A percentile compares a stretch with the other conserved stretches of the same genome.
These are phyloP conservation scores for Euzetes globulus DNA, from an alignment of 2,888 invertebrate species.

Conservation along the genomic window DNA sequence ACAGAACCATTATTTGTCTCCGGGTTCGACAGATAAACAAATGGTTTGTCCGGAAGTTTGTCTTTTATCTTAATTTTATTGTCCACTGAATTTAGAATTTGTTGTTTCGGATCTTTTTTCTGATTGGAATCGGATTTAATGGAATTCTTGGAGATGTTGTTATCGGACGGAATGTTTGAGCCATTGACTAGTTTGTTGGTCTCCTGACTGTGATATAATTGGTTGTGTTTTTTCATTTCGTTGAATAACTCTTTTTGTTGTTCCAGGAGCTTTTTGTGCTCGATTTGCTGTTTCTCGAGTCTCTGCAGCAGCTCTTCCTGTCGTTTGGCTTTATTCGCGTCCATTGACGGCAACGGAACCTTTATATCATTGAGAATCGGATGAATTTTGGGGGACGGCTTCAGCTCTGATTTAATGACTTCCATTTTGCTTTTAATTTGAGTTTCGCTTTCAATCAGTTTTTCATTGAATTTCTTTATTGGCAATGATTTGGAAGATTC, in stretches of 20 bases:
- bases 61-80: too few species aligned
- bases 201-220: constrained; percentile 33
- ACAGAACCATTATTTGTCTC: too few species aligned
- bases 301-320: constrained; percentile 56
- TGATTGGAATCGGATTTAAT: background rate
- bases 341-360: constrained; percentile 27
- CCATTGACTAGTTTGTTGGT: background rate
- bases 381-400: background rate
- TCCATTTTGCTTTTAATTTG: constrained; percentile 40
- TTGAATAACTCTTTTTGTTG: constrained; percentile 60
- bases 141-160: background rate
- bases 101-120: background rate
- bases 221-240: constrained; percentile 54
- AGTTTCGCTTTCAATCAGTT: constrained; percentile 37
- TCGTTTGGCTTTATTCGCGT: constrained; percentile 39
- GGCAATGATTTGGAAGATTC: background rate
- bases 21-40: too few species aligned
- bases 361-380: constrained; percentile 47
- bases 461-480: constrained; percentile 6
- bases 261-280: constrained; percentile 60
- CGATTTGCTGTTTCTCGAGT: constrained; percentile 61
- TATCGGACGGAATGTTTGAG: background rate
- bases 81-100: background rate
- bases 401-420: constrained; percentile 29
- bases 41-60: too few species aligned